These are phyloP conservation scores for Entelurus aequoreus DNA, from an alignment of 2,113 vertebrate species.

Conservation along the genomic window DNA sequence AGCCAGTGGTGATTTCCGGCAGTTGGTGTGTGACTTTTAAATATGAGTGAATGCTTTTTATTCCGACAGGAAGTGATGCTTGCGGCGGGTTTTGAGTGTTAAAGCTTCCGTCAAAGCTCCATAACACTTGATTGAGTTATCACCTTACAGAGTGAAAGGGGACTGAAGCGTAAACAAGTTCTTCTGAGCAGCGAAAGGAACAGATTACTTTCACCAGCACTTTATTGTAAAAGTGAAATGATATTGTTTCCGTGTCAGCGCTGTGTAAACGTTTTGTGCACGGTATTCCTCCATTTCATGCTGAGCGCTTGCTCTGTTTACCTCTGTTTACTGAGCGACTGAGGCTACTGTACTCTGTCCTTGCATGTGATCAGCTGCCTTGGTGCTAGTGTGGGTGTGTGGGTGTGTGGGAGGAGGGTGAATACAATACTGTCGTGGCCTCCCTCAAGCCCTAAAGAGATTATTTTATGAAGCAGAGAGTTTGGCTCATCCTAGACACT, in stretches of 20 bases:
- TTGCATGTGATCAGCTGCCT: conserved; percentile 32
- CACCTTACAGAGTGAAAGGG: conserved; percentile 17
- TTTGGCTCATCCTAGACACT: too few relatives aligned
- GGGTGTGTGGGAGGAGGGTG: neutral
- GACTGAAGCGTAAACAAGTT: conserved; percentile 41
- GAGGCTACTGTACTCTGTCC: conserved; percentile 62
- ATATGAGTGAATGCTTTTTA: too few relatives aligned
- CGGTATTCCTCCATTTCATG: conserved; percentile 53
- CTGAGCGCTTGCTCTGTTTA: conserved; percentile 58
- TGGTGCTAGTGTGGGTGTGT: neutral
- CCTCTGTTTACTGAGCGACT: conserved; percentile 60
- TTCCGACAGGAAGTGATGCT: neutral
- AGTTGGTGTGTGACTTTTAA: too few relatives aligned
- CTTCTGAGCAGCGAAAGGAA: conserved; percentile 24
- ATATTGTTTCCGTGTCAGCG: conserved; percentile 66
- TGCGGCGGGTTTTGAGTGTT: conserved; percentile 5
- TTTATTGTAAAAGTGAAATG: conserved; percentile 65
- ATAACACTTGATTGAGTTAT: conserved; percentile 52
- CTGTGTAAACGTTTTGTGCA: conserved; percentile 64
- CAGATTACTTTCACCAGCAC: conserved; percentile 38
- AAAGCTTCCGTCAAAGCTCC: conserved; percentile 24
- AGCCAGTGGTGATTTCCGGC: too few relatives aligned
- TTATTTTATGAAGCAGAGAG: too few relatives aligned
- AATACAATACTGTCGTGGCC: too few relatives aligned
- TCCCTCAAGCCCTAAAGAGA: too few relatives aligned